A percentile compares a stretch with the other conserved stretches of the same genome.
Evolutionary conservation across 1,140 invertebrate genomes (phyloP).

Genomic region (Theocolax elegans): DNA sequence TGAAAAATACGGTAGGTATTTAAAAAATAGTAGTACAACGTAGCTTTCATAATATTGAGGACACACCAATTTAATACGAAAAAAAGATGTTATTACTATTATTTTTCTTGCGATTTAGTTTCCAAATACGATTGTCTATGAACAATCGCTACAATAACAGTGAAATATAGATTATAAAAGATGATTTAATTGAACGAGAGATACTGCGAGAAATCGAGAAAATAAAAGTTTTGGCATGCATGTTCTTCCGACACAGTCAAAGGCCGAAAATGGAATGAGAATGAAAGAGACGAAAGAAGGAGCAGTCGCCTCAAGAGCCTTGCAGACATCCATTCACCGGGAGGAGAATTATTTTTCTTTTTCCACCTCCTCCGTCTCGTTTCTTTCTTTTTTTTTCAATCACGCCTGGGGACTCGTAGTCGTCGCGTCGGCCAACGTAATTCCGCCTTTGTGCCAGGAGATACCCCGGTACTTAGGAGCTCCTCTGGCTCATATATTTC

Average conservation of each 20-base stretch:
- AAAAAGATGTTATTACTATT: too few species aligned
- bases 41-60: too few species aligned
- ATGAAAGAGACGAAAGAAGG: neutral
- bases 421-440: conserved; percentile 47
- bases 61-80: too few species aligned
- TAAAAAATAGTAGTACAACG: too few species aligned
- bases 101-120: too few species aligned
- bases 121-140: too few species aligned
- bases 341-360: conserved; percentile 48
- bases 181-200: too few species aligned
- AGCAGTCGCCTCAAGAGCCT: conserved; percentile 6
- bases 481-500: conserved; percentile 54
- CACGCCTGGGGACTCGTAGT: conserved; percentile 46
- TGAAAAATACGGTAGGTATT: too few species aligned
- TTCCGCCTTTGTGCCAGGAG: conserved; percentile 52
- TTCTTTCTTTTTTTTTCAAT: conserved; percentile 51
- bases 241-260: neutral
- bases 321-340: conserved; percentile 29
- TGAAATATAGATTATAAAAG: too few species aligned
- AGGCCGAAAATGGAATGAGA: neutral
- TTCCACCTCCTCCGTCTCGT: conserved; percentile 5
- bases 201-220: too few species aligned
- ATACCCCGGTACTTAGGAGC: conserved; percentile 45
- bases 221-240: too few species aligned
- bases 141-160: too few species aligned